These are phyloP conservation scores for Trachelus tabidus DNA, from an alignment of 2,888 invertebrate genomes.

Conservation along the genomic window DNA sequence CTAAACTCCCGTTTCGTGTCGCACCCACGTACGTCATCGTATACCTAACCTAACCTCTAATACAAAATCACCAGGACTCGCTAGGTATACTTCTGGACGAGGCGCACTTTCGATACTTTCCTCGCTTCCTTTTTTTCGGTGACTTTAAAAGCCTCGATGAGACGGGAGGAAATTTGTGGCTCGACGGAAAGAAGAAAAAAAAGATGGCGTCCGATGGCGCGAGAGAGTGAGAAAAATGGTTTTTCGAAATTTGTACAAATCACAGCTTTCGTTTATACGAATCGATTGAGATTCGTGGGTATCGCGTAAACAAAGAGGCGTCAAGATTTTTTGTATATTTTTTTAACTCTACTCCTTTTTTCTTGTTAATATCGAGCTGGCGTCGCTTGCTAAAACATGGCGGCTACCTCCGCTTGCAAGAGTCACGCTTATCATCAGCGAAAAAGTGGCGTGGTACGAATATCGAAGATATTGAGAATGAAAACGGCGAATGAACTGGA, in stretches of 20 bases:
- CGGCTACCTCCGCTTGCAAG: neutral
- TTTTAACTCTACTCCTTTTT: neutral
- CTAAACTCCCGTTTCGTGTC: conserved; percentile 13
- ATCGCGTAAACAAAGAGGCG: neutral
- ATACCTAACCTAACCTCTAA: neutral
- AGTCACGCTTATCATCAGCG: neutral
- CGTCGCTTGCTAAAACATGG: neutral
- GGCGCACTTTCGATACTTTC: neutral
- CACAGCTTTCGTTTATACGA: neutral
- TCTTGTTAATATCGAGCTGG: neutral
- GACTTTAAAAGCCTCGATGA: neutral
- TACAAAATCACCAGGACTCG: neutral
- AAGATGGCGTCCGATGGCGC: neutral
- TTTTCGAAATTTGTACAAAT: neutral
- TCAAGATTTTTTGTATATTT: neutral
- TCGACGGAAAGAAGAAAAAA: neutral
- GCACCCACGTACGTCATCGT: conserved; percentile 6
- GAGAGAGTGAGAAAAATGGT: neutral
- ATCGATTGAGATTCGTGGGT: neutral
- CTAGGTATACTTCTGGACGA: neutral
- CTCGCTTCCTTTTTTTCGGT: neutral
- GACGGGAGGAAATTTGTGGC: neutral
- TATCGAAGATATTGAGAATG: neutral
- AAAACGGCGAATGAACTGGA: neutral
- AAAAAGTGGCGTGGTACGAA: too few relatives aligned